Conservation (phyloP, 2,797 vertebrate species). For the Silurus lanzhouensis region DNA sequence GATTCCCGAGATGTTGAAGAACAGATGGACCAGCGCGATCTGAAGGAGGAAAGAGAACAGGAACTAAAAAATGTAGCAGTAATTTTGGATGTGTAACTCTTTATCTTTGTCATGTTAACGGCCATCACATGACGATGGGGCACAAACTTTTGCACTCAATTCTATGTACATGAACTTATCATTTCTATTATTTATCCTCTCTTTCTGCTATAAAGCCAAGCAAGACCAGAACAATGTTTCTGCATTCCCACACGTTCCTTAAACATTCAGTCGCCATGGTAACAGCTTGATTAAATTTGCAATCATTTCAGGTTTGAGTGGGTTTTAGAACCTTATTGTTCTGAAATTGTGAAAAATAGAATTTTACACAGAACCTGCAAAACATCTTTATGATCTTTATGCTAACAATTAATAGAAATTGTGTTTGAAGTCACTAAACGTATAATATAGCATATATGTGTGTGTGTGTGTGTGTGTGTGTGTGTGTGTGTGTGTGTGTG, state of each 20-base stretch:
- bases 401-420: no score
- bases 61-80: not conserved
- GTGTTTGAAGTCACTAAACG: not conserved
- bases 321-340: not conserved
- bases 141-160: not conserved
- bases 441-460: not conserved
- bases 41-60: constrained; percentile 60
- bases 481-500: not conserved
- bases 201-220: no score
- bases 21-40: constrained; percentile 94
- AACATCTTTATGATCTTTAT: no score
- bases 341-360: no score
- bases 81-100: not conserved
- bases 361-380: no score
- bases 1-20: constrained; percentile 94
- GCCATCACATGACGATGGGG: not conserved
- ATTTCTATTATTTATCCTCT: not conserved
- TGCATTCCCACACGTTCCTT: not conserved
- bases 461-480: constrained; percentile 2
- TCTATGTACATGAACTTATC: not conserved
- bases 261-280: not conserved
- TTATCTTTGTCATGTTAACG: not conserved
- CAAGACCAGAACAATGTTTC: not conserved
- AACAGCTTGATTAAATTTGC: not conserved
- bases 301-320: not conserved